Evolutionary conservation across 2,113 vertebrate genomes (phyloP).

Genomic region (Rynchops niger): DNA sequence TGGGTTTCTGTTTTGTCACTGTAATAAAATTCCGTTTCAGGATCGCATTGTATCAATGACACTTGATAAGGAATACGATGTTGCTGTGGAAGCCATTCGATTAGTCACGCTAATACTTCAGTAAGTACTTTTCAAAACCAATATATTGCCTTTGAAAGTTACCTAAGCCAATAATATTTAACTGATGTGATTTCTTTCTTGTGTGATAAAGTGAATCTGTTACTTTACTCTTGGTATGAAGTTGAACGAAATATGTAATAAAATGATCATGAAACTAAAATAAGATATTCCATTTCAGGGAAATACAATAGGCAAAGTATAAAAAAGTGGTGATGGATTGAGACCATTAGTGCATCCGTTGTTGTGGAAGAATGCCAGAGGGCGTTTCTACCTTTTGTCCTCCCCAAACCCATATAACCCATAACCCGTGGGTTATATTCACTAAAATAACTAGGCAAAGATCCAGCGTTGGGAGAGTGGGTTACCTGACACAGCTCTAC

Average conservation of each 20-base stretch:
- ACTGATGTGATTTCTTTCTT: background rate
- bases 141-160: background rate
- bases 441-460: background rate
- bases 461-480: background rate
- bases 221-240: background rate
- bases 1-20: background rate
- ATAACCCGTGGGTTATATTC: background rate
- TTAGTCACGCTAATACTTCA: conserved; percentile 97
- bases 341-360: background rate
- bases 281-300: background rate
- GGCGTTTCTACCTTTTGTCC: background rate
- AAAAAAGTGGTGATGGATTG: background rate
- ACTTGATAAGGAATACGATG: conserved; percentile 98
- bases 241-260: background rate
- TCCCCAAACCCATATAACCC: background rate
- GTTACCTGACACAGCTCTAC: background rate
- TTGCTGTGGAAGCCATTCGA: conserved; percentile 97
- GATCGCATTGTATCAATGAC: conserved; percentile 99
- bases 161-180: background rate
- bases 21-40: conserved; percentile 66
- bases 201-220: background rate
- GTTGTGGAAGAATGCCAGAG: background rate
- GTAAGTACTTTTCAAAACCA: conserved; percentile 80
- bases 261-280: background rate
- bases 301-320: background rate